Evolutionary conservation across 1,140 invertebrate species (phyloP), one percentile per base, ranked within the genome.

Genomic region (Cylas formicarius): DNA sequence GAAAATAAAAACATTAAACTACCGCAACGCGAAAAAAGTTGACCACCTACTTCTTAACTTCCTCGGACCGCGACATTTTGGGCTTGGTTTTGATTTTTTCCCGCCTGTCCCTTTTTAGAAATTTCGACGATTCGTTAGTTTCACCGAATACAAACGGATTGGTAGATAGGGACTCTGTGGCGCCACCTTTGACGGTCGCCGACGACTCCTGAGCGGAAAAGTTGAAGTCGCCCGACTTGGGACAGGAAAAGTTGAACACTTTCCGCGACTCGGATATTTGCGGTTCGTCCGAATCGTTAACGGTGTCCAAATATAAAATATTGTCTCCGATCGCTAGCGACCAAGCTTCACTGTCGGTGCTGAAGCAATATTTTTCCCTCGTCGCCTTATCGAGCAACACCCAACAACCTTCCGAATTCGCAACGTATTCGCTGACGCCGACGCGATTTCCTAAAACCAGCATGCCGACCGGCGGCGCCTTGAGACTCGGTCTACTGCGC

Each of bases 381-480:
- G 76, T 76, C 2, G 77, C 70, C 23, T 73, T 71, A 50, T 82
- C 77, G 22, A 86, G 67, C 17, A 75, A 73, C 3, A 84, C 75
- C 83, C 83, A 86, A 22, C 74, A 74, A 48, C 46, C 80, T 57
- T 82, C 78, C 26, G 60, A 65, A 50, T 79, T 80, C 4, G 73
- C 67, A 13, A 86, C 79, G 60, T 82, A 80, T 63, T 83, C 78
- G 40, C 77, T 72, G 24, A 80, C 75, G 31, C 70, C 75, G 24
- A 90, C 71, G 24, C 71, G 67, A 61, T 85, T 84, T n/a, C 83
- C 83, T 19, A 84, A 67, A 3, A 79, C 77, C 2, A 89, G 60
- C 75, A 84, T 86, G 9, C 84, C 85, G 33, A 89, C 76, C 9
- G 82, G 76, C 3, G 79, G 70, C 2, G 84, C 82, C 62, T 81